Evolutionary conservation across 2,888 invertebrate species (phyloP).

Genomic region (Argyresthia goedartella): DNA sequence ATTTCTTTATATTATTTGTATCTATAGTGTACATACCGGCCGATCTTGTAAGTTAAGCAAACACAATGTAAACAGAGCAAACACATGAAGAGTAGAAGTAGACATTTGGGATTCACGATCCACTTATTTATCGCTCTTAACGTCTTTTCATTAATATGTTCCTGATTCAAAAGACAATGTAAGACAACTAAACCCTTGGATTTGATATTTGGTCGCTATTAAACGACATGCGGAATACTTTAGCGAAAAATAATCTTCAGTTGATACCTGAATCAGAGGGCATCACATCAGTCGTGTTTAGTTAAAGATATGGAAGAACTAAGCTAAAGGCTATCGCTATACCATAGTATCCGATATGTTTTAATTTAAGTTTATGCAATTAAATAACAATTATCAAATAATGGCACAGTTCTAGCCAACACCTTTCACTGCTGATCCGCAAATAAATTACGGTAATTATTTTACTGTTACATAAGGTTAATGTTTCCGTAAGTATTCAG

Average conservation of each 20-base stretch:
- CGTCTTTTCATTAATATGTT: no score
- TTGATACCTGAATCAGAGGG: conserved; percentile 15
- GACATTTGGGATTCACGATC: no score
- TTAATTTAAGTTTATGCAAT: conserved; percentile 42
- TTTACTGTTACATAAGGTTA: neutral
- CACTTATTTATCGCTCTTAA: no score
- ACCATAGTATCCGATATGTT: conserved; percentile 59
- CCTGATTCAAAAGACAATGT: no score
- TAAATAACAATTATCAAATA: conserved; percentile 51
- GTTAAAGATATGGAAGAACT: conserved; percentile 49
- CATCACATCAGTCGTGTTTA: conserved; percentile 23
- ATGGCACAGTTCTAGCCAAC: conserved; percentile 58
- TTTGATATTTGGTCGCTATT: no score
- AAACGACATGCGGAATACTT: neutral
- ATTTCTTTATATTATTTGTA: conserved; percentile 45
- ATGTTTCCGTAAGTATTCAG: neutral
- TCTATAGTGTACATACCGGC: conserved; percentile 40
- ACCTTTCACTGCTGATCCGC: neutral
- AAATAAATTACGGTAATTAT: neutral
- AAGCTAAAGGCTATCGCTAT: conserved; percentile 63
- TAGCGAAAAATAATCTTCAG: neutral
- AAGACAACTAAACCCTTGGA: no score
- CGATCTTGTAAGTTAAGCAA: conserved; percentile 10
- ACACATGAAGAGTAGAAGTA: no score
- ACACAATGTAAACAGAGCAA: neutral